These are phyloP conservation scores for Margarornis squamiger DNA, from an alignment of 2,797 vertebrate species.

Conservation along the genomic window DNA sequence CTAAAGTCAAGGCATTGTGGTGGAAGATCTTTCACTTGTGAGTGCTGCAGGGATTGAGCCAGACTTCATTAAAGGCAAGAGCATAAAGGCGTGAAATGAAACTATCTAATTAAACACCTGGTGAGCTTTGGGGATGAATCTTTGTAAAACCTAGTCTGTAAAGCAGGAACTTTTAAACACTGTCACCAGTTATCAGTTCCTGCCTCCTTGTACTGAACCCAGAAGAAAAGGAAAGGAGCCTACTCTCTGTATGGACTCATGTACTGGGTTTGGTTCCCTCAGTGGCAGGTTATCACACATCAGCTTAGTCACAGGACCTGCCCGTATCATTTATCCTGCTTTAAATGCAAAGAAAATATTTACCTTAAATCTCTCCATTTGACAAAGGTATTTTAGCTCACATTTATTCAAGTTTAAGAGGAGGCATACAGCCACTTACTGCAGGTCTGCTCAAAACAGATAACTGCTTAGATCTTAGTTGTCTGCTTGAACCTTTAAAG, in stretches of 20 bases:
- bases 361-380: background rate
- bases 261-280: background rate
- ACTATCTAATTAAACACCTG: background rate
- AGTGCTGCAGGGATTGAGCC: background rate
- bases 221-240: background rate
- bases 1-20: background rate
- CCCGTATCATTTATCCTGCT: background rate
- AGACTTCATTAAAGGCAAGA: background rate
- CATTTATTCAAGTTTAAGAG: background rate
- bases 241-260: background rate
- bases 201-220: background rate
- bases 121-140: background rate
- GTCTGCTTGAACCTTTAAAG: background rate
- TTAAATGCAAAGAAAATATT: background rate
- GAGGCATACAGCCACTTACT: background rate
- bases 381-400: background rate
- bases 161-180: background rate
- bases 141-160: background rate
- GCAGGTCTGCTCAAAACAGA: background rate
- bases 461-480: background rate
- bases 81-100: background rate
- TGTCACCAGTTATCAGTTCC: background rate
- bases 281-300: accelerated
- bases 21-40: background rate
- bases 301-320: background rate